phyloP scores from a whole-genome alignment of 37 sponge, comb jelly and placozoan genomes.

The Spongilla lacustris region DNA sequence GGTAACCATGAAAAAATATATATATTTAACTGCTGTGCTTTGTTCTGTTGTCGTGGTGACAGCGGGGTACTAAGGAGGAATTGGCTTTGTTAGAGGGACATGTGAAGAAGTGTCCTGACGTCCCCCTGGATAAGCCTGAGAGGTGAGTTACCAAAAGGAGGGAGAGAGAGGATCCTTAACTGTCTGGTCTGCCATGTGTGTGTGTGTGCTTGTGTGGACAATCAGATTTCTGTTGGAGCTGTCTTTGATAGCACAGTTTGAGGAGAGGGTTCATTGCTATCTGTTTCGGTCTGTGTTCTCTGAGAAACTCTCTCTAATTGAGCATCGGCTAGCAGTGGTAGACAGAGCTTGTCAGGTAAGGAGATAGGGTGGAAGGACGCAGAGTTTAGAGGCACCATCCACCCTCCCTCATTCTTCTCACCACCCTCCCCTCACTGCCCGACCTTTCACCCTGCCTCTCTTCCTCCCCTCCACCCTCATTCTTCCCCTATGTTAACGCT shows the following conservation, averaged over 20 bases:
- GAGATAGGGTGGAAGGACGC: too few relatives aligned
- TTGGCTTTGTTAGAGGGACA: constrained; percentile 8
- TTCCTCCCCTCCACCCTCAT: too few relatives aligned
- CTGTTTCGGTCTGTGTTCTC: constrained; percentile 5
- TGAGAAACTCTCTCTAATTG: neutral
- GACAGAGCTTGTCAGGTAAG: neutral
- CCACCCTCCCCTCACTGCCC: too few relatives aligned
- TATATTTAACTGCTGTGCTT: too few relatives aligned
- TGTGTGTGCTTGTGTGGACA: neutral
- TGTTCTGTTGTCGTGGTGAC: neutral
- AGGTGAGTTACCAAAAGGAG: too few relatives aligned
- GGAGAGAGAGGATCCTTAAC: neutral
- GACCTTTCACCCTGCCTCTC: too few relatives aligned
- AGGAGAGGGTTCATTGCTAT: constrained; percentile 13
- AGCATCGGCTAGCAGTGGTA: neutral
- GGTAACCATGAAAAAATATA: too few relatives aligned
- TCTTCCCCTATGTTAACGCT: too few relatives aligned
- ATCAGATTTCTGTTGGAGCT: constrained; percentile 37
- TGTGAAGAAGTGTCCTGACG: neutral
- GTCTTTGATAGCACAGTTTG: constrained; percentile 11
- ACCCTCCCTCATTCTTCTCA: too few relatives aligned
- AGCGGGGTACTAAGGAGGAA: constrained; percentile 39
- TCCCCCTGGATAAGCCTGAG: constrained; percentile 17
- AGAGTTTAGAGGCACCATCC: too few relatives aligned
- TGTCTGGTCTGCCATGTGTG: too few relatives aligned